Conservation (phyloP, 2,113 vertebrate genomes). For the Oryctolagus cuniculus region mOryCun1.1 NC_091436.1:105055501-105056000, state of each 20-base stretch:
- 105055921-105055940: neutral
- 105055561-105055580: neutral
- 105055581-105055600: neutral
- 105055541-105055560: neutral
- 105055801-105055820: neutral
- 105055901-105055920: rapidly evolving
- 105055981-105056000: constrained; percentile 45
- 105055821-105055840: neutral
- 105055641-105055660: no score
- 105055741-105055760: neutral
- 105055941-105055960: neutral
- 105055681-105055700: neutral
- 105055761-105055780: neutral
- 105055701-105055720: neutral
- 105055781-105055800: neutral
- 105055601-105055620: neutral
- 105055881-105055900: neutral
- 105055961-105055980: constrained; percentile 34
- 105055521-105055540: neutral
- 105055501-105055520: neutral
- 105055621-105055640: no score
- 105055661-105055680: no score
- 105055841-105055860: neutral
- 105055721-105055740: neutral
- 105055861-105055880: neutral